phyloP scores from a whole-genome alignment of 1,140 invertebrate species.

The Drosophila watanabei region DNA sequence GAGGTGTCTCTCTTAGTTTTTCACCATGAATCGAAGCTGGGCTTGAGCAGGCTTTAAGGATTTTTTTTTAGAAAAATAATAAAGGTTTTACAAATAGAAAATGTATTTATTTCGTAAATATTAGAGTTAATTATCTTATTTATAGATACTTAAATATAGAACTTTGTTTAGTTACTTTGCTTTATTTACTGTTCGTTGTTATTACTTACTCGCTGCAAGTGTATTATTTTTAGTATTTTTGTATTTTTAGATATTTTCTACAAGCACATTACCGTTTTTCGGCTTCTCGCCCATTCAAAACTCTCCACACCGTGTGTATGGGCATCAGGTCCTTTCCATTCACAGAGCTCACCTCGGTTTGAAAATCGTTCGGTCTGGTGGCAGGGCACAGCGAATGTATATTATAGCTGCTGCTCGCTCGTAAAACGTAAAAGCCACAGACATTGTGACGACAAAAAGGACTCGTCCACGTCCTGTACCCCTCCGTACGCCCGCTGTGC shows the following conservation, averaged over 20 bases:
- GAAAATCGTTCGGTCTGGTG: slow-evolving; percentile 35
- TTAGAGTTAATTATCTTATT: neutral
- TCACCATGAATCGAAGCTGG: neutral
- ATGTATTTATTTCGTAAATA: neutral
- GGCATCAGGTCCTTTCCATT: slow-evolving; percentile 33
- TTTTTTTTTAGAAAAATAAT: neutral
- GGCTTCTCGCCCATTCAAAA: slow-evolving; percentile 35
- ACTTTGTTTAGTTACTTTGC: neutral
- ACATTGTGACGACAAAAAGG: slow-evolving; percentile 73
- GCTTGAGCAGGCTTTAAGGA: neutral
- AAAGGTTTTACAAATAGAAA: neutral
- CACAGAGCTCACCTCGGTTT: slow-evolving; percentile 40
- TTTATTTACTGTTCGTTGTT: neutral
- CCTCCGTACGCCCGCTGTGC: neutral
- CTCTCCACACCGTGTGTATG: slow-evolving; percentile 21
- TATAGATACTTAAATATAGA: neutral
- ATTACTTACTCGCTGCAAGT: neutral
- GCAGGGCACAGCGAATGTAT: slow-evolving; percentile 24
- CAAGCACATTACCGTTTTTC: too few relatives aligned
- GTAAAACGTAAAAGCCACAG: slow-evolving; percentile 74
- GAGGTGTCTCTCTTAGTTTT: neutral
- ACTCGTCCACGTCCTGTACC: slow-evolving; percentile 9
- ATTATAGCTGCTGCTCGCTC: slow-evolving; percentile 52
- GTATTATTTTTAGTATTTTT: neutral
- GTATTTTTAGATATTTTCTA: neutral